A percentile compares a stretch with the other conserved stretches of the same genome.
Conservation (phyloP, 1,140 invertebrate species). For the Drosophila arawakana region DNA sequence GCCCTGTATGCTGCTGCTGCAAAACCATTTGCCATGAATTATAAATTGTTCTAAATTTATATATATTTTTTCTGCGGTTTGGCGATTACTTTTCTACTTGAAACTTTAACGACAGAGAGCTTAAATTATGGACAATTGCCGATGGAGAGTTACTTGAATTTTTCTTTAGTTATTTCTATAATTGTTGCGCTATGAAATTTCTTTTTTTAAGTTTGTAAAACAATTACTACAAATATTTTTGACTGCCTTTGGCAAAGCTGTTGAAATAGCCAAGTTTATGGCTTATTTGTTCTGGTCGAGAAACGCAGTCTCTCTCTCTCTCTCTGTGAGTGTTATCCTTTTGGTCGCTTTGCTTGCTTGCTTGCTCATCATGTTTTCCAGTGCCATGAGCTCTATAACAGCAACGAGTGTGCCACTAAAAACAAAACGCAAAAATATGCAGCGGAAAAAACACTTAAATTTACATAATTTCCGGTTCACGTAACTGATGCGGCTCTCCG, state of each 20-base stretch:
- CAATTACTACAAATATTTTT: conserved; percentile 34
- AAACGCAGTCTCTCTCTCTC: conserved; percentile 10
- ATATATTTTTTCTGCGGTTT: conserved; percentile 33
- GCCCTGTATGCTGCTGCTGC: conserved; percentile 18
- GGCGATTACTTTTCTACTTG: conserved; percentile 29
- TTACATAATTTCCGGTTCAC: conserved; percentile 78
- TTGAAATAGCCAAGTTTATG: conserved; percentile 41
- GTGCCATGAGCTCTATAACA: conserved; percentile 63
- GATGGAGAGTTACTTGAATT: conserved; percentile 10
- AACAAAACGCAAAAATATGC: conserved; percentile 56
- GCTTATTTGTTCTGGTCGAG: conserved; percentile 39
- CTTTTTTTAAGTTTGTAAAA: conserved; percentile 37
- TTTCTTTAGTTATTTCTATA: not conserved
- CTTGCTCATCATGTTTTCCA: conserved; percentile 78
- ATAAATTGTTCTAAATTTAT: conserved; percentile 53
- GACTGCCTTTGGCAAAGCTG: conserved; percentile 19
- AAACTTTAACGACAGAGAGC: not conserved
- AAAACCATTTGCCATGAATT: conserved; percentile 39
- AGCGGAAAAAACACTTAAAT: conserved; percentile 74
- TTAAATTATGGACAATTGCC: conserved; percentile 37
- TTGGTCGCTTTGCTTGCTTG: conserved; percentile 7
- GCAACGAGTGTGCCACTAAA: conserved; percentile 39
- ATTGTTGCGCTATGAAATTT: not conserved
- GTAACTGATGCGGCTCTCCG: conserved; percentile 38
- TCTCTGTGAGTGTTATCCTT: conserved; percentile 40